Conservation (phyloP, 2,797 vertebrate genomes). For the Ispidina lecontei region DNA sequence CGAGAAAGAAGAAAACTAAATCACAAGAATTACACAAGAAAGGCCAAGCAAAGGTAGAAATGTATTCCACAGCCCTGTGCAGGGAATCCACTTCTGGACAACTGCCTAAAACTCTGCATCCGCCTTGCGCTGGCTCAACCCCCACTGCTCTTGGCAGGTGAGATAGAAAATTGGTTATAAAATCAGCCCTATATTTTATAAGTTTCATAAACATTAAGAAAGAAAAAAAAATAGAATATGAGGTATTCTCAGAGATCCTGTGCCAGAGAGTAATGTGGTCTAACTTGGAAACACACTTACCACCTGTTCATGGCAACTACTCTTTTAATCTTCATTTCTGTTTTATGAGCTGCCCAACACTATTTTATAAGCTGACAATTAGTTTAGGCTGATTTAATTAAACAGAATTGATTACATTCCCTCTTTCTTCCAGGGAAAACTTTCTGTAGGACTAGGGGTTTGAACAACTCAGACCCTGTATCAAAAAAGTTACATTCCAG, state of each 20-base stretch:
- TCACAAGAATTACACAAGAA: not conserved
- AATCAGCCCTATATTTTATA: conserved; percentile 67
- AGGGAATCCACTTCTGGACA: conserved; percentile 61
- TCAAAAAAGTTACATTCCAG: not conserved
- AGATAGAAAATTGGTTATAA: conserved; percentile 59
- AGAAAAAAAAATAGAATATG: conserved; percentile 33
- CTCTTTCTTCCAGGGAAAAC: not conserved
- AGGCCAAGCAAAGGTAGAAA: conserved; percentile 20
- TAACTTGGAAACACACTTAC: conserved; percentile 72
- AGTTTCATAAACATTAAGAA: conserved; percentile 68
- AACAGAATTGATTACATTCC: conserved; percentile 12
- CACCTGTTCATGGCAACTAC: conserved; percentile 69
- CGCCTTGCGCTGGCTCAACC: conserved; percentile 62
- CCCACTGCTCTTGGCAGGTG: conserved; percentile 62
- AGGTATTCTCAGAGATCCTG: conserved; percentile 35
- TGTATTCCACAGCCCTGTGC: not conserved
- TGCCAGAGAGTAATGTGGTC: conserved; percentile 68
- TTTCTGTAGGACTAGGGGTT: not conserved
- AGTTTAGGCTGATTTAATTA: conserved; percentile 68
- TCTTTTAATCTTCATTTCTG: conserved; percentile 64
- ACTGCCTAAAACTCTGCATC: conserved; percentile 53
- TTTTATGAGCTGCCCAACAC: conserved; percentile 62
- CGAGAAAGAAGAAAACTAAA: not conserved
- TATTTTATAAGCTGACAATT: conserved; percentile 69
- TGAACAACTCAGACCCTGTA: not conserved